Conservation (phyloP, 2,113 vertebrate genomes). For the Rhynchomys soricoides region DNA sequence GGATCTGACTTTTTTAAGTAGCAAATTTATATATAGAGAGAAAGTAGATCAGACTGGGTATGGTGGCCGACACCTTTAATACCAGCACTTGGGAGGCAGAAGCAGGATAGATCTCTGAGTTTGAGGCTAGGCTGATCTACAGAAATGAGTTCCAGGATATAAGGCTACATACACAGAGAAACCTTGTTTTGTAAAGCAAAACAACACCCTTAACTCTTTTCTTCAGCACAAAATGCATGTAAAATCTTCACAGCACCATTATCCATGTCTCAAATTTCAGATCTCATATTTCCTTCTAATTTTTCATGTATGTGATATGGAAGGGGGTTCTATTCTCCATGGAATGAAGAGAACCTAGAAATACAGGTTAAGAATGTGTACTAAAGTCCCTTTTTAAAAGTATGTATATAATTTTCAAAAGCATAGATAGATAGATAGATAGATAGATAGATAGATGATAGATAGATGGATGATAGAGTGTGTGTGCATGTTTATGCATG, state of each 20-base stretch:
- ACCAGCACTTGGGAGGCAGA: no score
- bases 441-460: no score
- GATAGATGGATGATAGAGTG: no score
- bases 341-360: constrained; percentile 13
- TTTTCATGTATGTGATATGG: background rate
- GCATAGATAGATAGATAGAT: no score
- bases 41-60: background rate
- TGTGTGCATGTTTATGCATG: no score
- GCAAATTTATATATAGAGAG: background rate
- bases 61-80: background rate
- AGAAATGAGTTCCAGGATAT: background rate
- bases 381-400: background rate
- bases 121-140: background rate
- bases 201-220: background rate
- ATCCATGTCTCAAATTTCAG: constrained; percentile 10
- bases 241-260: background rate
- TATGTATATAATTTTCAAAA: no score
- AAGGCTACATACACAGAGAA: background rate
- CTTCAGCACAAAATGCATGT: background rate
- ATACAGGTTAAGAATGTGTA: constrained; percentile 18
- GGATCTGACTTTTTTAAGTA: background rate
- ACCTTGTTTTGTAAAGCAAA: background rate
- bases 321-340: background rate
- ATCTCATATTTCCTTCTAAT: constrained; percentile 1
- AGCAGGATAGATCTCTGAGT: background rate